Evolutionary conservation across 2,113 vertebrate genomes (phyloP).

Genomic region (Phrynosoma platyrhinos): DNA sequence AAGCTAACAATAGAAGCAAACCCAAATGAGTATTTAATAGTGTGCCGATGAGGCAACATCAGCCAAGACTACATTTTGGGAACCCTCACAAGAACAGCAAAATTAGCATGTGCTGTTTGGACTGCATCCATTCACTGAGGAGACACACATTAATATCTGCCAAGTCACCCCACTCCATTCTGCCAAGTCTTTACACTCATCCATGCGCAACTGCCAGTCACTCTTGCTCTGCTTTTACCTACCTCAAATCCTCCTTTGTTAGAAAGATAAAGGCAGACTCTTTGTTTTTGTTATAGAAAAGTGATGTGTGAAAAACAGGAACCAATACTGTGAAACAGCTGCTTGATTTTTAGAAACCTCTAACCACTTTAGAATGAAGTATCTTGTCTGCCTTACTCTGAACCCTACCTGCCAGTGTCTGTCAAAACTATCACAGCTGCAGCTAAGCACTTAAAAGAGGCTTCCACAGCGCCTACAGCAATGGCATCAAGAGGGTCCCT

Average conservation of each 20-base stretch:
- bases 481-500: conserved; percentile 92
- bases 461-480: conserved; percentile 95
- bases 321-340: neutral
- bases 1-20: neutral
- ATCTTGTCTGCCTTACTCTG: conserved; percentile 60
- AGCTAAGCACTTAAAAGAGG: conserved; percentile 97
- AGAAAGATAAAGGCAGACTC: neutral
- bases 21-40: fast-evolving
- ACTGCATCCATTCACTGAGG: neutral
- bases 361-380: neutral
- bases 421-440: conserved; percentile 96
- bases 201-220: conserved; percentile 69
- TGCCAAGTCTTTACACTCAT: conserved; percentile 47
- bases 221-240: conserved; percentile 72
- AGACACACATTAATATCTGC: neutral
- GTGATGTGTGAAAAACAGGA: neutral
- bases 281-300: neutral
- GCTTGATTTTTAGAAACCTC: neutral
- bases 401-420: conserved; percentile 97
- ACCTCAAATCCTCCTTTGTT: conserved; percentile 44
- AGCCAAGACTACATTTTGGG: neutral
- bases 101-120: neutral
- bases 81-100: neutral
- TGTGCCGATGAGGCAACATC: fast-evolving
- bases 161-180: conserved; percentile 43